Base-by-base conservation (phyloP, 2,888 invertebrate species). In the Dasypolia templi region DNA sequence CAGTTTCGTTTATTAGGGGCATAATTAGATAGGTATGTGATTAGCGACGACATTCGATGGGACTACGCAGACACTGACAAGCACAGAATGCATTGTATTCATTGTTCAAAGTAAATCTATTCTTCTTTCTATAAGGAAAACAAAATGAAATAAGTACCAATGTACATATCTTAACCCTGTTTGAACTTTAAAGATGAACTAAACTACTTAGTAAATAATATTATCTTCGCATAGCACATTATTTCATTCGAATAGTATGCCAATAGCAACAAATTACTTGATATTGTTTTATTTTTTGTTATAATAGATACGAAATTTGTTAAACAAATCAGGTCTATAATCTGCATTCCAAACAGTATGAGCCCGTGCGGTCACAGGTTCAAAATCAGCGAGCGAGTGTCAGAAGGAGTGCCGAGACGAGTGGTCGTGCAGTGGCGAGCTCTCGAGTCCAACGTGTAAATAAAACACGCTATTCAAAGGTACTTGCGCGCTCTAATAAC, bases 341-440 rank as follows among this genome's bases (percentile, higher is more conserved):
- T 83, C 68, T 79, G 76, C 71, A 84, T 81, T 78, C 71, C 67
- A 59, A 82, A 78, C 66, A 77, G 51, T 64, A 72, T 62, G 76
- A 81, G 76, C 72, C 74, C 73, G 81, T 79, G 58, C 83, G 79
- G 80, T 84, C 82, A 86, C 86, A 87, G 84, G 86, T 86, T 87
- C 72, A 79, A 80, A 86, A 85, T 82, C 74, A 72, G 78, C 87
- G 91, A 93, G 93, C 93, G 83, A 87, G 64, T 64, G 64, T 64
- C 79, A 84, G 84, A 86, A 87, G 90, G 89, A 91, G 88, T 85
- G 90, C 85, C 91, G 90, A 67, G 74, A 90, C 88, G 92, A 84
- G 83, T 91, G 91, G 94, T 92, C 91, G 93, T 90, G 91, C 85
- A 75, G 77, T 74, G 72, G 69, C 73, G 71, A 70, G 81, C 70